phyloP scores from a whole-genome alignment of 2,113 vertebrate species.

The Phodopus roborovskii region DNA sequence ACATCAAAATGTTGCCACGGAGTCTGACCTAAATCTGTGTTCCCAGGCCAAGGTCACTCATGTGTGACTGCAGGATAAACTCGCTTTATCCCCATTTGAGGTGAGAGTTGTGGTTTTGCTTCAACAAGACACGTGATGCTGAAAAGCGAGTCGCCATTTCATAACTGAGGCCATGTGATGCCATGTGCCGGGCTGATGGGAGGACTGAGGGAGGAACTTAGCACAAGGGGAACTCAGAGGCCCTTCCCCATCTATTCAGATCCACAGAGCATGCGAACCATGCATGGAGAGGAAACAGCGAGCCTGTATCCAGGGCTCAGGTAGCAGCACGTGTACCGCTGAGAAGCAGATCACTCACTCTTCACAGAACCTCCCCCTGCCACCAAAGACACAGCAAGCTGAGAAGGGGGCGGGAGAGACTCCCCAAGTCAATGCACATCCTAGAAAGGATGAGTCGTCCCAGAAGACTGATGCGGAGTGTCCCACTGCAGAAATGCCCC shows the following conservation, averaged over 20 bases:
- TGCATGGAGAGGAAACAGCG: not conserved
- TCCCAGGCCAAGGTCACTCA: not conserved
- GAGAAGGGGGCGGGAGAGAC: not conserved
- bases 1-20: not conserved
- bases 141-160: not conserved
- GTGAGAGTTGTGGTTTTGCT: not conserved
- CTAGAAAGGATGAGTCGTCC: not conserved
- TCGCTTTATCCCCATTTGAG: not conserved
- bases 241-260: not conserved
- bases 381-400: not conserved
- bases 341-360: not conserved
- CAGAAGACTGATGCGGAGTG: too few species aligned
- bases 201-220: not conserved
- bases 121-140: not conserved
- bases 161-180: not conserved
- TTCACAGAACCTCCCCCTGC: not conserved
- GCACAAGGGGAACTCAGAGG: not conserved
- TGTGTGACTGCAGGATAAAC: not conserved
- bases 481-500: not conserved
- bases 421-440: not conserved
- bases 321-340: fast-evolving
- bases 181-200: not conserved
- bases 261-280: not conserved
- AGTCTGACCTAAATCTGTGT: not conserved
- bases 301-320: not conserved